phyloP scores from a whole-genome alignment of 2,113 vertebrate species.

The Poecile atricapillus region DNA sequence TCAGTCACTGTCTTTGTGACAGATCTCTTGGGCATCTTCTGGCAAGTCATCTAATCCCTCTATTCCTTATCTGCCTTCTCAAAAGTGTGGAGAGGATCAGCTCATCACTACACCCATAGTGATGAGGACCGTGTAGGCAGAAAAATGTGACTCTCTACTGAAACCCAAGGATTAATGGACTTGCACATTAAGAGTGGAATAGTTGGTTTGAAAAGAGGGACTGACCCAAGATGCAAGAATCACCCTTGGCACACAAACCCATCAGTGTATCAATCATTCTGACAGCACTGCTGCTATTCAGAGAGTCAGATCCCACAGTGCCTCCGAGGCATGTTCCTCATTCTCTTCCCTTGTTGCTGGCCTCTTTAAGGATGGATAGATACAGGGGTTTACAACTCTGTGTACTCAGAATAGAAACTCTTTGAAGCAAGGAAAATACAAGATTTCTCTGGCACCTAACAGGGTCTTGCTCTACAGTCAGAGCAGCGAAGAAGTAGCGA shows the following conservation, averaged over 20 bases:
- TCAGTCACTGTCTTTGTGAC: not conserved
- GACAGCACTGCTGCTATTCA: not conserved
- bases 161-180: conserved; percentile 10
- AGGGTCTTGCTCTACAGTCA: not conserved
- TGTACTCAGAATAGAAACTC: not conserved
- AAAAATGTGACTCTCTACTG: not conserved
- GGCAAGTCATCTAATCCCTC: not conserved
- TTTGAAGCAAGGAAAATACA: not conserved
- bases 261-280: not conserved
- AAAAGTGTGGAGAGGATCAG: not conserved
- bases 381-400: not conserved
- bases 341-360: not conserved
- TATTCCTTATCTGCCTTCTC: not conserved
- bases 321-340: not conserved
- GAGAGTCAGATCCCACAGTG: not conserved
- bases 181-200: not conserved
- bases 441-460: not conserved
- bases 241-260: not conserved
- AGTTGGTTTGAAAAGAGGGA: not conserved
- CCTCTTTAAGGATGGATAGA: not conserved
- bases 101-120: not conserved
- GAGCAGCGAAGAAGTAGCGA: not conserved
- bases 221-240: not conserved
- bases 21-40: not conserved
- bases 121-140: not conserved